Percentiles rank a stretch among this genome's conserved stretches.
Evolutionary conservation across 2,797 vertebrate genomes (phyloP).

Genomic region (Mormyrus hasselquistii): DNA sequence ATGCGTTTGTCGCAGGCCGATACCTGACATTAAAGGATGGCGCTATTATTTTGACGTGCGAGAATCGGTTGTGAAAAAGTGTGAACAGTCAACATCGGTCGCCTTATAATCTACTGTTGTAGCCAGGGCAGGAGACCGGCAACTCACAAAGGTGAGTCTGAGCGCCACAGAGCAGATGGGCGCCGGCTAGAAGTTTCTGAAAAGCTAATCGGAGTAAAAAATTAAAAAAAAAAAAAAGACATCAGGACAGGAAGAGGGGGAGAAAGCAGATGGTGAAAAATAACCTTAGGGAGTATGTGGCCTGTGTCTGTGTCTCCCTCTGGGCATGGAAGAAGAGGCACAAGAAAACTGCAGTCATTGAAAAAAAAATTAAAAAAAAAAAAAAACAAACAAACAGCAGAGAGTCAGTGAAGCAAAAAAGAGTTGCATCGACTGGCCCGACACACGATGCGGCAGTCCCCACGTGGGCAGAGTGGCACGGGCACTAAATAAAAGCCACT

Average conservation of each 20-base stretch:
- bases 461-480: neutral
- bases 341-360: neutral
- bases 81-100: neutral
- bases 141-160: neutral
- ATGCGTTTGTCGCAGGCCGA: neutral
- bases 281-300: neutral
- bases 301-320: constrained; percentile 3
- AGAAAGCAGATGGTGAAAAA: constrained; percentile 7
- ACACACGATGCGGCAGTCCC: neutral
- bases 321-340: neutral
- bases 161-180: neutral
- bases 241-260: neutral
- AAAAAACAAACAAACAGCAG: neutral
- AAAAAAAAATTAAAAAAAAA: neutral
- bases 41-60: neutral
- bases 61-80: neutral
- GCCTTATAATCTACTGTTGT: neutral
- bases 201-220: constrained; percentile 1
- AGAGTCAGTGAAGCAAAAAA: neutral
- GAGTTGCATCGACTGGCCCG: neutral
- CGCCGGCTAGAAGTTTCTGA: neutral
- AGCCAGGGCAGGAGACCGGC: neutral
- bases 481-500: neutral
- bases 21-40: neutral
- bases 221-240: neutral